Conservation (phyloP, 2,888 invertebrate genomes). For the Drosophila maculinotata region DNA sequence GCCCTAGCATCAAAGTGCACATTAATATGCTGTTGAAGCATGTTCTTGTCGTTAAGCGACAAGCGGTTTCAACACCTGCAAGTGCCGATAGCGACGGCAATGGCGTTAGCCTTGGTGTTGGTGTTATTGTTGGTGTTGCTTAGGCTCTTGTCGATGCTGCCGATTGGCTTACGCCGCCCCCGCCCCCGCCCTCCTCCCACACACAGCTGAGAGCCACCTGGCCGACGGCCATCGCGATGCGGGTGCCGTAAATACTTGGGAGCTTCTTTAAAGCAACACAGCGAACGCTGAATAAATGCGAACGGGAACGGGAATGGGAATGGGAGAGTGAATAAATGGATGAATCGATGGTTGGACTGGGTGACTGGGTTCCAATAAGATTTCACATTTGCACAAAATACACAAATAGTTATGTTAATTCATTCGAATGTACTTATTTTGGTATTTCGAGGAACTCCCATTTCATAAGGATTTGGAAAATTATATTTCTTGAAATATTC, state of each 20-base stretch:
- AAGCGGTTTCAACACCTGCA: conserved; percentile 57
- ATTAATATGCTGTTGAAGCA: conserved; percentile 67
- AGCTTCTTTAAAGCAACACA: conserved; percentile 13
- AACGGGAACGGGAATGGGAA: not conserved
- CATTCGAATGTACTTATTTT: no score
- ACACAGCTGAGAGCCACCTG: not conserved
- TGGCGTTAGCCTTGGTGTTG: conserved; percentile 5
- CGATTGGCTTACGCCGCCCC: conserved; percentile 4
- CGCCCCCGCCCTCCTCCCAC: not conserved
- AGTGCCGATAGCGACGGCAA: conserved; percentile 17
- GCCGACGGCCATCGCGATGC: conserved; percentile 1
- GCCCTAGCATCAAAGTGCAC: conserved; percentile 39
- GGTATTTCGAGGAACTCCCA: no score
- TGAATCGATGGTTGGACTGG: not conserved
- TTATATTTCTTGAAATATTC: no score
- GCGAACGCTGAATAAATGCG: not conserved
- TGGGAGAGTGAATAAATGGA: not conserved
- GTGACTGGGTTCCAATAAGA: not conserved
- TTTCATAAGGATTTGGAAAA: no score
- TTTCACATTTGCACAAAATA: not conserved
- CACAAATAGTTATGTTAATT: no score
- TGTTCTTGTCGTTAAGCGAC: conserved; percentile 57
- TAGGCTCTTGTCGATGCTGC: conserved; percentile 17
- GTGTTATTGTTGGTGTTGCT: conserved; percentile 16
- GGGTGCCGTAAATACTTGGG: conserved; percentile 15